Base-by-base conservation (phyloP, 2,113 vertebrate species). In the Pelecanus crispus region DNA sequence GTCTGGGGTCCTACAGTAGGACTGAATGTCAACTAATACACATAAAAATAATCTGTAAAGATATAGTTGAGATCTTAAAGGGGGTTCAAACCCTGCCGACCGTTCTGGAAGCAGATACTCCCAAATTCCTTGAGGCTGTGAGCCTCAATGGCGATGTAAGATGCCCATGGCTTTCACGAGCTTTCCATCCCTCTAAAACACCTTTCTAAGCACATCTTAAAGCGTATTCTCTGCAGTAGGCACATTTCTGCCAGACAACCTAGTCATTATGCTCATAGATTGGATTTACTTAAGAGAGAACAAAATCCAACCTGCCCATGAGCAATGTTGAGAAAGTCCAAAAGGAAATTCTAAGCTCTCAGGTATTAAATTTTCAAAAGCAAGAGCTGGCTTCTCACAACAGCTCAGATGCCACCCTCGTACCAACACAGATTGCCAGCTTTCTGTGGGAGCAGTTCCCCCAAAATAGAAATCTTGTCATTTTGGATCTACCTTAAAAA, bases 111-210 rank as follows among this genome's bases (percentile, higher is more conserved):
- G 40, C 18, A 36, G 32, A 78, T 4, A 29, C 16, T 81, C n/a
- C n/a, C 53, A 68, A 65, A 66, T 28, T 49, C 56, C 56, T 66
- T 0, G 0, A 79, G 44, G 31, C 38, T 82, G 22, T 58, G 47
- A 82, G 55, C 19, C 8, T 32, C 38, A 32, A 0, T 9, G 38
- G 62, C 0, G 6, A 7, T 24, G 2, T 21, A 25, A 66, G 42
- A 66, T 14, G 28, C 71, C 61, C 49, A 15, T 2, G 8, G 45
- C 29, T 94, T 49, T 56, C 72, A 49, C 11, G 11, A 32, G 11
- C 7, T 42, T 80, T 45, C 47, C 24, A 32, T 6, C 12, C 17
- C 32, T 4, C n/a, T 56, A 24, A 58, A 75, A 24, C 34, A 61
- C 5, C 22, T 68, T 55, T 66, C 55, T 22, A 44, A 83, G 44